These are phyloP conservation scores for Zaprionus lineosus DNA, from an alignment of 2,888 invertebrate genomes.

Conservation along the genomic window DNA sequence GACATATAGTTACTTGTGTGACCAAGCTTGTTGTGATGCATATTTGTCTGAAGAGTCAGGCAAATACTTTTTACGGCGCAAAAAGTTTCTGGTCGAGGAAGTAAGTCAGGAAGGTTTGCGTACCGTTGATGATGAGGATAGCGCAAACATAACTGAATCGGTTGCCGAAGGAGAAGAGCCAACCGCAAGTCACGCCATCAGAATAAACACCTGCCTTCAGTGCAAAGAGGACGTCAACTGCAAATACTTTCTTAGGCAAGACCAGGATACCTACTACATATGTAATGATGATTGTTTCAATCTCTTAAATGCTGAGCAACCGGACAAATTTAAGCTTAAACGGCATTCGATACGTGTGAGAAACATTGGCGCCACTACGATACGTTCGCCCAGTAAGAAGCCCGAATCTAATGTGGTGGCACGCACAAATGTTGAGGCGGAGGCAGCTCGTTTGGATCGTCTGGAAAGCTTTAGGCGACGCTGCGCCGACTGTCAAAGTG, in stretches of 20 bases:
- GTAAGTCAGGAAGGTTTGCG: slow-evolving; percentile 46
- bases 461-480: slow-evolving; percentile 85
- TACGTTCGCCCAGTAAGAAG: slow-evolving; percentile 63
- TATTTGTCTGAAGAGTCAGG: slow-evolving; percentile 85
- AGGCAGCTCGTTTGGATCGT: slow-evolving; percentile 85
- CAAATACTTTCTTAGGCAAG: slow-evolving; percentile 83
- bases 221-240: slow-evolving; percentile 84
- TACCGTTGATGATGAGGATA: slow-evolving; percentile 18
- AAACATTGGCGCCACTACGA: slow-evolving; percentile 80
- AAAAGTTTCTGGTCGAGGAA: slow-evolving; percentile 84
- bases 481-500: slow-evolving; percentile 85
- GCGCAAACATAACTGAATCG: neutral
- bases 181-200: slow-evolving; percentile 3
- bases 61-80: slow-evolving; percentile 84
- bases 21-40: slow-evolving; percentile 84
- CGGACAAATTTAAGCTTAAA: slow-evolving; percentile 82
- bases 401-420: slow-evolving; percentile 84
- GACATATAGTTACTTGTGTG: slow-evolving; percentile 84
- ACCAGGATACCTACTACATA: slow-evolving; percentile 84
- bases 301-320: slow-evolving; percentile 82
- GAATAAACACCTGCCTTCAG: slow-evolving; percentile 82
- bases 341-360: slow-evolving; percentile 82
- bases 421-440: slow-evolving; percentile 85
- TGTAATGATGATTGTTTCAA: slow-evolving; percentile 86
- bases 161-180: slow-evolving; percentile 9